Evolutionary conservation across 2,113 vertebrate species (phyloP).

Genomic region (Trematomus loennbergii): DNA sequence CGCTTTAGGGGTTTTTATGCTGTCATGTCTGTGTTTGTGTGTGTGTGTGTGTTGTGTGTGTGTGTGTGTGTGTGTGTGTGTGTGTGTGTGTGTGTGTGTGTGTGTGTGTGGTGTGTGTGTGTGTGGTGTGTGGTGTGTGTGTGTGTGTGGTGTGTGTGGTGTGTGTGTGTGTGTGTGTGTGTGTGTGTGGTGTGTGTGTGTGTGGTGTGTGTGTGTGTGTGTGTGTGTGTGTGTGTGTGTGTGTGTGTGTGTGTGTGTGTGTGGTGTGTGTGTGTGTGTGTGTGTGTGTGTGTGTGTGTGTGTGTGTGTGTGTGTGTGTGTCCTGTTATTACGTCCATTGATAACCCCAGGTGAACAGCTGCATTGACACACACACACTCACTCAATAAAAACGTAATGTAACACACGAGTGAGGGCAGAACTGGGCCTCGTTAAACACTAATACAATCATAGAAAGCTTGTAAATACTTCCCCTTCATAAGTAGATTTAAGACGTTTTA

Average conservation of each 20-base stretch:
- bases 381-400: conserved; percentile 35
- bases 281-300: neutral
- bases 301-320: neutral
- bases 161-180: neutral
- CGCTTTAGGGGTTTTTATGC: neutral
- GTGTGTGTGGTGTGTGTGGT: conserved; percentile 10
- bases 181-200: neutral
- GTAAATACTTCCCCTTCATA: conserved; percentile 39
- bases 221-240: neutral
- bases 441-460: conserved; percentile 27
- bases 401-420: conserved; percentile 43
- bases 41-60: no score
- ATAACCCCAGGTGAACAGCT: conserved; percentile 70
- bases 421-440: conserved; percentile 29
- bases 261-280: conserved; percentile 4
- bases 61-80: no score
- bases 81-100: no score
- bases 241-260: conserved; percentile 6
- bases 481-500: conserved; percentile 22
- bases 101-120: no score
- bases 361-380: conserved; percentile 1
- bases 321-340: conserved; percentile 49
- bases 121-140: neutral
- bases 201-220: no score
- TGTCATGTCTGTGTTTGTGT: no score